phyloP scores from a whole-genome alignment of 2,888 invertebrate genomes.

The Nebria brevicollis region DNA sequence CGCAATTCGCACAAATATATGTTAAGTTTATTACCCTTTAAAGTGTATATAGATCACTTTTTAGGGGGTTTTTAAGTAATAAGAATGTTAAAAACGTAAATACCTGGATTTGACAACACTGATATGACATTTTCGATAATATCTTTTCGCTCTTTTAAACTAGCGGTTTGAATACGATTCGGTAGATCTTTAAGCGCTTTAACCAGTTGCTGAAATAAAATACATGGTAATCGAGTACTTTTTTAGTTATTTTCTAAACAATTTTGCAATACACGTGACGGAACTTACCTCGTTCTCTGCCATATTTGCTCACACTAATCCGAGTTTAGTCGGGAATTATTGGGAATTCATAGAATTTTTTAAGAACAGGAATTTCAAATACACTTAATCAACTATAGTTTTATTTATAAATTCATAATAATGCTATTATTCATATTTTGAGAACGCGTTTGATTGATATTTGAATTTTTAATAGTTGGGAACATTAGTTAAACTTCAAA shows the following conservation, averaged over 20 bases:
- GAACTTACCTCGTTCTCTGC: conserved; percentile 74
- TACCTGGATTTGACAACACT: conserved; percentile 80
- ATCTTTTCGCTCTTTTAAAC: conserved; percentile 75
- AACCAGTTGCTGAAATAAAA: conserved; percentile 66
- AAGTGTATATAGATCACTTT: not conserved
- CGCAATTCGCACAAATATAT: not conserved
- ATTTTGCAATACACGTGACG: conserved; percentile 62
- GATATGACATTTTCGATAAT: conserved; percentile 74
- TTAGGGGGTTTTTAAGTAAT: not conserved
- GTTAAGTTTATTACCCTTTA: no score
- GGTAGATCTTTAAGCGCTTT: conserved; percentile 79
- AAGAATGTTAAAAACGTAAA: conserved; percentile 50
- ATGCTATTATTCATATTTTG: no score
- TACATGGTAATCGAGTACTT: conserved; percentile 36
- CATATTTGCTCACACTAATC: conserved; percentile 64
- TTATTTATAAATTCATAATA: no score
- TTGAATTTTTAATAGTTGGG: no score
- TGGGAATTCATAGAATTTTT: not conserved
- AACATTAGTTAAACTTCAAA: no score
- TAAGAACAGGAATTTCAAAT: not conserved
- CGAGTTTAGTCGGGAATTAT: conserved; percentile 33
- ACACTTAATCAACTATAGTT: no score
- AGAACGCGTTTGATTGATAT: no score
- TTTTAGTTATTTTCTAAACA: conserved; percentile 50
- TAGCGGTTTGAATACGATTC: conserved; percentile 77